These are phyloP conservation scores for Asarcornis scutulata DNA, from an alignment of 2,113 vertebrate species.

Conservation along the genomic window DNA sequence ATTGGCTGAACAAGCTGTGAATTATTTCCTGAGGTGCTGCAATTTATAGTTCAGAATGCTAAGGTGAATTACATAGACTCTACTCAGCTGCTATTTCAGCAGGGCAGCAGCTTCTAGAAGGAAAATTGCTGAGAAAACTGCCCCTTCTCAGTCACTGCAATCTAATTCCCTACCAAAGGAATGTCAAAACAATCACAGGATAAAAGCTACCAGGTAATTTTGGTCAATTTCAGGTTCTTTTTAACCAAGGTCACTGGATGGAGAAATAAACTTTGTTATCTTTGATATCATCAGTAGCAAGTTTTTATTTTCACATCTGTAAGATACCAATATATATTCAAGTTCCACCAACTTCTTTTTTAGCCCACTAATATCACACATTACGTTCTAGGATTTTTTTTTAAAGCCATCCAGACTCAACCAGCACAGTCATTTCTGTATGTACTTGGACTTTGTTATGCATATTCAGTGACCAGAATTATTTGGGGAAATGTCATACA, in stretches of 20 bases:
- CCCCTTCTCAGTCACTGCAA: background rate
- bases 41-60: background rate
- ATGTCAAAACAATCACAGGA: background rate
- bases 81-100: background rate
- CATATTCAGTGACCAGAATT: background rate
- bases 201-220: background rate
- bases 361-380: accelerated
- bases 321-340: background rate
- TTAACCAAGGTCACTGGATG: background rate
- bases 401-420: background rate
- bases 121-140: background rate
- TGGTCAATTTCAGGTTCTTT: background rate
- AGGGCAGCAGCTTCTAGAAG: background rate
- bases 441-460: background rate
- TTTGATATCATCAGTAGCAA: background rate
- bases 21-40: background rate
- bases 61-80: background rate
- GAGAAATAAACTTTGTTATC: background rate
- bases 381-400: background rate
- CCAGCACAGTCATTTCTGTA: background rate
- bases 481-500: background rate
- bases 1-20: background rate
- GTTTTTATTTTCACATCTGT: background rate
- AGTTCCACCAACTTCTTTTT: background rate
- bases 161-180: background rate